Evolutionary conservation across 2,888 invertebrate species (phyloP).

Genomic region (Drosophila bunnanda): DNA sequence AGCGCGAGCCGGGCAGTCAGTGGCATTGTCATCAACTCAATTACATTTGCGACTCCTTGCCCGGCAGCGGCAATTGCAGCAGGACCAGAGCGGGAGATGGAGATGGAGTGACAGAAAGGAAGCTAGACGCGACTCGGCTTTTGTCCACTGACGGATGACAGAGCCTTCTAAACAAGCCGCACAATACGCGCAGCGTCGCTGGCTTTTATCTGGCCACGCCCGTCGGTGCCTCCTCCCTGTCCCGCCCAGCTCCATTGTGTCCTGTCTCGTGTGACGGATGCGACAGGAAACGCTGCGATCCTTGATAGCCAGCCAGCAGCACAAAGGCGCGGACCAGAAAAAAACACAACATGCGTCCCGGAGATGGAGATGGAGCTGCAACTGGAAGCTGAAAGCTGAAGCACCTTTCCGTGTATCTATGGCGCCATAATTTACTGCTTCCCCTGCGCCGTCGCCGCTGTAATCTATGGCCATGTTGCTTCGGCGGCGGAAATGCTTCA

Average conservation of each 20-base stretch:
- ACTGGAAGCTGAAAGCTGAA: conserved; percentile 30
- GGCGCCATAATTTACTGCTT: conserved; percentile 67
- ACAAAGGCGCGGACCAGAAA: conserved; percentile 28
- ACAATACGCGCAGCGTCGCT: conserved; percentile 66
- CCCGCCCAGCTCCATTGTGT: conserved; percentile 53
- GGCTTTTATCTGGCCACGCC: conserved; percentile 62
- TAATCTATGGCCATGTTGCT: conserved; percentile 53
- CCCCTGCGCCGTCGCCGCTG: conserved; percentile 33
- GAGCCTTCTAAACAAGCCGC: conserved; percentile 63
- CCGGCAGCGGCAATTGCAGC: conserved; percentile 46
- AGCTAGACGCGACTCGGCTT: conserved; percentile 29
- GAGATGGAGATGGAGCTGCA: conserved; percentile 7
- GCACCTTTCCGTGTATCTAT: conserved; percentile 44
- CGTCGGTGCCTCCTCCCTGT: background rate
- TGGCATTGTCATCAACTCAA: conserved; percentile 71
- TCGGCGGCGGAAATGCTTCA: conserved; percentile 70
- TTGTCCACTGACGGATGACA: conserved; percentile 58
- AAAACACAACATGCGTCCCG: conserved; percentile 15
- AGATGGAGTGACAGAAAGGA: conserved; percentile 24
- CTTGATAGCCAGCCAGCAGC: conserved; percentile 55
- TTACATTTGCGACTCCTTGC: conserved; percentile 62
- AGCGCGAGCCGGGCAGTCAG: conserved; percentile 65
- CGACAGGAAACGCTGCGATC: conserved; percentile 68
- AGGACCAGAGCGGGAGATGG: background rate
- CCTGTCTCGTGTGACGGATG: conserved; percentile 69